These are phyloP conservation scores for Nemopilema nomurai DNA, from an alignment of 30 jellyfish, hydroid and myxozoan genomes.

Conservation along the genomic window DNA sequence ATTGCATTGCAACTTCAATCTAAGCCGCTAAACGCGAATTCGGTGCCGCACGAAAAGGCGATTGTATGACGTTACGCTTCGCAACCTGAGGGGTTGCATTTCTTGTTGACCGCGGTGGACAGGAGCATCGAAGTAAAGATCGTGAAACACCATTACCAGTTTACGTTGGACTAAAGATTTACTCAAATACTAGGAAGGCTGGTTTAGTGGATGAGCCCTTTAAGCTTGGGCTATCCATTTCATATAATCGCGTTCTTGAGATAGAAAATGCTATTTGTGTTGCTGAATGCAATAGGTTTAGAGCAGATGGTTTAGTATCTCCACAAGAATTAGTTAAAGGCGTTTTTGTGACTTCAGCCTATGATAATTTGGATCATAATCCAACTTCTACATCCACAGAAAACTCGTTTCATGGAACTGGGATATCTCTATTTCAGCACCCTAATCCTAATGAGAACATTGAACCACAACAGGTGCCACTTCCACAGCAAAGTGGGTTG, in stretches of 20 bases:
- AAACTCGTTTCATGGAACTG: slow-evolving; percentile 65
- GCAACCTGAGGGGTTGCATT: no score
- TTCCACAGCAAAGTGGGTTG: neutral
- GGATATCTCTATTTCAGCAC: slow-evolving; percentile 58
- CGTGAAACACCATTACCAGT: slow-evolving; percentile 50
- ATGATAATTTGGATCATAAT: slow-evolving; percentile 50
- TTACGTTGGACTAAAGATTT: slow-evolving; percentile 37
- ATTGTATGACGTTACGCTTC: no score
- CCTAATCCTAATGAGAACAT: slow-evolving; percentile 29
- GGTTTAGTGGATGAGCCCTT: slow-evolving; percentile 37
- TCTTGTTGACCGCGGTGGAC: no score
- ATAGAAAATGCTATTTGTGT: slow-evolving; percentile 11
- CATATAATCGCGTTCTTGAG: slow-evolving; percentile 53
- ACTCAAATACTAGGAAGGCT: slow-evolving; percentile 24
- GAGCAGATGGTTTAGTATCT: slow-evolving; percentile 35
- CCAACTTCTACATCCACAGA: slow-evolving; percentile 42
- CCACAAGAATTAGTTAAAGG: slow-evolving; percentile 23
- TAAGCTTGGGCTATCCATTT: slow-evolving; percentile 45
- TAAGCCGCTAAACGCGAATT: no score
- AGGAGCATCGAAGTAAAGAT: slow-evolving; percentile 41
- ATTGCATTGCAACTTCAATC: no score
- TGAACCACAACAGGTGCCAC: neutral
- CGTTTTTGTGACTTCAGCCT: slow-evolving; percentile 49
- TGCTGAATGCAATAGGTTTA: slow-evolving; percentile 16
- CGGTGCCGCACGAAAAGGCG: no score